Evolutionary conservation across 2,113 vertebrate species (phyloP).

Genomic region (Chamaetylas fuelleborni): DNA sequence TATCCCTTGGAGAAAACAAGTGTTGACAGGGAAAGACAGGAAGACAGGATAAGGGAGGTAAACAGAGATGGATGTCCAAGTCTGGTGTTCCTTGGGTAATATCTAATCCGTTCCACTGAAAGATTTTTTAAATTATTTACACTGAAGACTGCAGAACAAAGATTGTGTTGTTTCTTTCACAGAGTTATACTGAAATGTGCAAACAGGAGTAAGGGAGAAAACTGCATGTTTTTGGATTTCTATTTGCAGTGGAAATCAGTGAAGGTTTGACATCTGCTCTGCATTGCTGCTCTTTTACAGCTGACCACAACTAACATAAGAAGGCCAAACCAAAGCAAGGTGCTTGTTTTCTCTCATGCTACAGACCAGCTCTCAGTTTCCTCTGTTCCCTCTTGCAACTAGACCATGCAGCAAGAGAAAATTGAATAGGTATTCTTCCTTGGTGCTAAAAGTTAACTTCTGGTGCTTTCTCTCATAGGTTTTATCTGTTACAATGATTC

Average conservation of each 20-base stretch:
- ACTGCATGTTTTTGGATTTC: neutral
- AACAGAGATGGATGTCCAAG: neutral
- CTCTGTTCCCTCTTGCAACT: neutral
- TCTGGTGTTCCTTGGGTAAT: neutral
- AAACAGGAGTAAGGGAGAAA: neutral
- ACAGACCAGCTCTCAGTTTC: neutral
- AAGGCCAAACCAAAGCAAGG: neutral
- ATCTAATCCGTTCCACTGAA: neutral
- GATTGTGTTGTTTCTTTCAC: neutral
- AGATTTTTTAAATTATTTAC: neutral
- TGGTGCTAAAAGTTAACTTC: neutral
- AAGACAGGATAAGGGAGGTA: neutral
- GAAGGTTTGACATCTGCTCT: neutral
- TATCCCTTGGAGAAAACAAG: neutral
- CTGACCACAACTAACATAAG: neutral
- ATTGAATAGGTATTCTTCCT: neutral
- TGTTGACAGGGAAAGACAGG: neutral
- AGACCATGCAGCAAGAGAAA: neutral
- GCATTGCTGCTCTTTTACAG: neutral
- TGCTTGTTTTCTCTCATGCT: neutral
- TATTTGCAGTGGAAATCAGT: neutral
- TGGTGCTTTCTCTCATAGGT: neutral
- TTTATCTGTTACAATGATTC: neutral
- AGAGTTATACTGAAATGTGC: neutral
- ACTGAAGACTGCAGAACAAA: slow-evolving; percentile 4